Evolutionary conservation across 1,140 invertebrate species (phyloP), one percentile per base, ranked within the genome.

Genomic region (Cotesia glomerata): DNA sequence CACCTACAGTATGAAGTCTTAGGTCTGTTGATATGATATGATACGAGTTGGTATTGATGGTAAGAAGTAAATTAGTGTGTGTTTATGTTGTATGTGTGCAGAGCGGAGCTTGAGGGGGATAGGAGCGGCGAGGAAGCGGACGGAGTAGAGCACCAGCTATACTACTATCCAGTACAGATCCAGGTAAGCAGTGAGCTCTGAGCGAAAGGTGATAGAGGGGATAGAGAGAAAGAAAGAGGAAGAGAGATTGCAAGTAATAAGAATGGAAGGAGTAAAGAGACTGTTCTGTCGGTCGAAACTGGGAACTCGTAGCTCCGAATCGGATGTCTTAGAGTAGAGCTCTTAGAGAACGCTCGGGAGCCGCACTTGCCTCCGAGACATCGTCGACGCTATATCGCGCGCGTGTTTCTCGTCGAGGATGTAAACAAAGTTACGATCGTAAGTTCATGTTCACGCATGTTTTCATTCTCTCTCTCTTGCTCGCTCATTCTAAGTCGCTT

Each of bases 291-390:
- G 26, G 59, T 62, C 51, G n/a, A 35, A 34, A 26, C 34, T 66
- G 39, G 45, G 32, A 36, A 54, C 34, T 16, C 14, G 18, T 8
- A 58, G 16, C 26, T 26, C 62, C 72, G 75, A 67, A 76, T 68
- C 62, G 71, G 72, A 76, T 77, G 78, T 73, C 73, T 71, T 66
- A 73, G 72, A 45, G 71, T 67, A 67, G 64, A 56, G 67, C 67
- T 66, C 73, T 64, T 72, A 70, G 63, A 49, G 66, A 74, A 71
- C 74, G 68, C 73, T 65, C 64, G 71, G 62, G 62, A 69, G 64
- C 36, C 68, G 71, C 75, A 79, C 74, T 77, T 75, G 73, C 71
- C 71, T 78, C 68, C 72, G 74, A 78, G 74, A 76, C 77, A 69
- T 73, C 66, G 54, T 66, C 45, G 64, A 72, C 65, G 56, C 64